Conservation (phyloP, 2,888 invertebrate genomes). For the Noctua fimbriata region DNA sequence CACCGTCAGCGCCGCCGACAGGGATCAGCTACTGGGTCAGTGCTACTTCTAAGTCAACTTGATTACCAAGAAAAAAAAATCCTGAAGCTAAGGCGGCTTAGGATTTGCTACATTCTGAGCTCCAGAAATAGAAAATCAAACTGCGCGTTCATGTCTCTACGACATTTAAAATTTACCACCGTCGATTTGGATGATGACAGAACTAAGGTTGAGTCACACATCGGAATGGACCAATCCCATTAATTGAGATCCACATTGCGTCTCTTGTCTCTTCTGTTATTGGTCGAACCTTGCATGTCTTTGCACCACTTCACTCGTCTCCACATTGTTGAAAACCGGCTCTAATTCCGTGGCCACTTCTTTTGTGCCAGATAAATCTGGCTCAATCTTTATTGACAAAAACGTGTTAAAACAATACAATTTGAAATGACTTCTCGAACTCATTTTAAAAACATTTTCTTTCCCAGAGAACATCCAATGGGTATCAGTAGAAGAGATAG, state of each 20-base stretch:
- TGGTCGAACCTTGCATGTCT: too few species aligned
- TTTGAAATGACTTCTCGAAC: neutral
- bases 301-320: neutral
- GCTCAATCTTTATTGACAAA: neutral
- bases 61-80: neutral
- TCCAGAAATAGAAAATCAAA: too few species aligned
- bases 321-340: neutral
- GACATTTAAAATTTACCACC: neutral
- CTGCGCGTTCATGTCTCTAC: neutral
- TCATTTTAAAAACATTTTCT: neutral
- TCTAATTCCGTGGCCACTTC: neutral
- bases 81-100: too few species aligned
- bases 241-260: neutral
- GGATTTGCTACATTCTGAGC: too few species aligned
- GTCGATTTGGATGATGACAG: neutral
- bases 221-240: neutral
- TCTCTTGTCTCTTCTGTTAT: neutral
- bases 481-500: constrained; percentile 98
- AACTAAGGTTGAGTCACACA: neutral
- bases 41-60: too few species aligned
- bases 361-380: neutral
- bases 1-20: constrained; percentile 96
- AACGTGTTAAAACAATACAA: neutral
- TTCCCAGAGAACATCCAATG: constrained; percentile 97
- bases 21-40: constrained; percentile 82